These are phyloP conservation scores for Nesidiocoris tenuis DNA, from an alignment of 2,888 invertebrate species.

Conservation along the genomic window DNA sequence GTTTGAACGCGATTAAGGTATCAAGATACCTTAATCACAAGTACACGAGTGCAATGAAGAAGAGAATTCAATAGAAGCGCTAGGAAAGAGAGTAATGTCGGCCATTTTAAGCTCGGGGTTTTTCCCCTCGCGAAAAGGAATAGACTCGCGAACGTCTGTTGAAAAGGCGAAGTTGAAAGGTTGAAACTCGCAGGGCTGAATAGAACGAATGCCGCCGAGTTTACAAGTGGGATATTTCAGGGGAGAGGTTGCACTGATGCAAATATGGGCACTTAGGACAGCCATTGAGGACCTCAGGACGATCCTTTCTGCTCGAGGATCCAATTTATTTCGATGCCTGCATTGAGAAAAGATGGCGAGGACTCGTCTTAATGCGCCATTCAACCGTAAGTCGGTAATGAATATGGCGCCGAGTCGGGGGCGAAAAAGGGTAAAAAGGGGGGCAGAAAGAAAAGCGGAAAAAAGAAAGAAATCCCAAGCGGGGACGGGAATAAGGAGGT, in stretches of 20 bases:
- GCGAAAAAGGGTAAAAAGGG: background rate
- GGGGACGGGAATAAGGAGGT: slow-evolving; percentile 27
- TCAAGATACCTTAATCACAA: too few relatives aligned
- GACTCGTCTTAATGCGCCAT: slow-evolving; percentile 35
- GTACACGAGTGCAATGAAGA: background rate
- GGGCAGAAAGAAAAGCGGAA: background rate
- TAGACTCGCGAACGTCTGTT: background rate
- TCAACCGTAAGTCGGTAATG: slow-evolving; percentile 29
- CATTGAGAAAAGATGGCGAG: background rate
- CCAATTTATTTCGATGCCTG: slow-evolving; percentile 31
- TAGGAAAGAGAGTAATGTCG: background rate
- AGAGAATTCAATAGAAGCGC: background rate
- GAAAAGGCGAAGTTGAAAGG: background rate
- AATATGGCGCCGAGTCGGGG: slow-evolving; percentile 14
- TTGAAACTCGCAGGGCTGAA: slow-evolving; percentile 2
- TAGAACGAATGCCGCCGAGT: background rate
- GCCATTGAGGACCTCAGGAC: background rate
- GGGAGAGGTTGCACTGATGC: slow-evolving; percentile 23
- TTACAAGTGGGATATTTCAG: slow-evolving; percentile 2
- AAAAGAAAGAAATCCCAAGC: background rate
- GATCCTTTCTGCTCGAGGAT: slow-evolving; percentile 10
- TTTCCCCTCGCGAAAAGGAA: background rate
- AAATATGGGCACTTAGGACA: slow-evolving; percentile 37
- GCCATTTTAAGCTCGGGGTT: background rate
- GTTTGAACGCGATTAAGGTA: background rate